A percentile compares a stretch with the other conserved stretches of the same genome.
Evolutionary conservation across 2,113 vertebrate species (phyloP).

Genomic region (Malurus elegans): DNA sequence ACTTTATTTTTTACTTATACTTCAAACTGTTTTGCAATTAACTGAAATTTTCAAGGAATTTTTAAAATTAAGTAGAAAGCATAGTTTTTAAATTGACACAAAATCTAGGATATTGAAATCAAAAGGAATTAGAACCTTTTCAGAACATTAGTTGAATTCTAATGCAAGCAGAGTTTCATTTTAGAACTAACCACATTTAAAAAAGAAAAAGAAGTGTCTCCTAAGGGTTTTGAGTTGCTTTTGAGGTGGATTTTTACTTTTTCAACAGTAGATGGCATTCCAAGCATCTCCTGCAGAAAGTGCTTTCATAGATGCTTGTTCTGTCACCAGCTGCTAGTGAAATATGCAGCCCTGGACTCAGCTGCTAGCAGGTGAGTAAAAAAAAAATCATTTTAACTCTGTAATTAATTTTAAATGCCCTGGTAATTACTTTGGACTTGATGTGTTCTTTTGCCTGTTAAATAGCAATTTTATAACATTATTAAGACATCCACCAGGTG

Average conservation of each 20-base stretch:
- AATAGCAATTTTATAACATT: neutral
- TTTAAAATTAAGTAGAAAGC: neutral
- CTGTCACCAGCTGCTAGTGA: neutral
- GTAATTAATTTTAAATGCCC: neutral
- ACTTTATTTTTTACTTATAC: neutral
- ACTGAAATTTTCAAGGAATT: neutral
- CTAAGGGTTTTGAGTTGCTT: neutral
- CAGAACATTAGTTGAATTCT: neutral
- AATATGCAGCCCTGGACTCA: neutral
- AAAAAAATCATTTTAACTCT: neutral
- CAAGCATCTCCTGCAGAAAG: slow-evolving; percentile 11
- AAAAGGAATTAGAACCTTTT: neutral
- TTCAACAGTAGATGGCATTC: slow-evolving; percentile 63
- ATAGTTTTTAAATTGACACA: neutral
- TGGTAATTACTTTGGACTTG: neutral
- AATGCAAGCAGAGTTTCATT: neutral
- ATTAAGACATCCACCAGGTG: neutral
- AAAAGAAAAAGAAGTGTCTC: neutral
- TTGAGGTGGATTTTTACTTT: neutral
- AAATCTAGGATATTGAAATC: neutral
- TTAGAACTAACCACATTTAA: neutral
- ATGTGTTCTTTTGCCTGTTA: neutral
- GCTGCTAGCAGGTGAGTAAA: neutral
- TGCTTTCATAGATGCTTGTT: neutral
- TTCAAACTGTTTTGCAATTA: neutral